Evolutionary conservation across 2,797 vertebrate species (phyloP).

Genomic region (Gymnodraco acuticeps): DNA sequence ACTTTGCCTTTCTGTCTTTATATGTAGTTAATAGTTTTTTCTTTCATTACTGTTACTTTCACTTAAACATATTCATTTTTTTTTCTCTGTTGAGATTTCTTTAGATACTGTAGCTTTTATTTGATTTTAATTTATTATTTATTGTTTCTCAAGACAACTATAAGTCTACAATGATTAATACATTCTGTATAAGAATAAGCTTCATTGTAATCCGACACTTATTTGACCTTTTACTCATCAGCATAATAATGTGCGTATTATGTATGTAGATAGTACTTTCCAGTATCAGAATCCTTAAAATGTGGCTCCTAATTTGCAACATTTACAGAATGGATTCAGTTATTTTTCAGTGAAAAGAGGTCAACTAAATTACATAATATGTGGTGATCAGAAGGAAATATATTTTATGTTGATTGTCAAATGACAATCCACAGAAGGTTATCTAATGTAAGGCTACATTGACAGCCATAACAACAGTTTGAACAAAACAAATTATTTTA

Average conservation of each 20-base stretch:
- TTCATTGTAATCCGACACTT: slow-evolving; percentile 7
- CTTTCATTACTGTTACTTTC: slow-evolving; percentile 22
- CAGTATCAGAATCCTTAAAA: neutral
- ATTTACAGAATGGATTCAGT: neutral
- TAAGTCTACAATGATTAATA: slow-evolving; percentile 34
- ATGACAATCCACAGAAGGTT: neutral
- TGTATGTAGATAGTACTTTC: neutral
- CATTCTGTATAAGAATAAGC: slow-evolving; percentile 34
- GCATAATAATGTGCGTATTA: neutral
- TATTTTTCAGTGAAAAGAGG: neutral
- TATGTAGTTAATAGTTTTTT: slow-evolving; percentile 22
- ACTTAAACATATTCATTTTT: slow-evolving; percentile 41
- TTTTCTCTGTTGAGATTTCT: slow-evolving; percentile 26
- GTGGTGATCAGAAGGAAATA: neutral
- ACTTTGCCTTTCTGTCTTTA: slow-evolving; percentile 18
- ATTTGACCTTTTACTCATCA: slow-evolving; percentile 10
- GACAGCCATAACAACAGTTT: neutral
- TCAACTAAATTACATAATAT: neutral
- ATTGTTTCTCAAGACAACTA: slow-evolving; percentile 39
- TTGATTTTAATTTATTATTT: slow-evolving; percentile 54
- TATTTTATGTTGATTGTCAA: neutral
- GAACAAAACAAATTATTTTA: slow-evolving; percentile 17
- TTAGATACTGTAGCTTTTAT: slow-evolving; percentile 27
- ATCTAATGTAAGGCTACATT: neutral
- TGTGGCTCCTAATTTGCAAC: neutral